phyloP scores from a whole-genome alignment of 2,797 vertebrate species.

The Clamator glandarius region DNA sequence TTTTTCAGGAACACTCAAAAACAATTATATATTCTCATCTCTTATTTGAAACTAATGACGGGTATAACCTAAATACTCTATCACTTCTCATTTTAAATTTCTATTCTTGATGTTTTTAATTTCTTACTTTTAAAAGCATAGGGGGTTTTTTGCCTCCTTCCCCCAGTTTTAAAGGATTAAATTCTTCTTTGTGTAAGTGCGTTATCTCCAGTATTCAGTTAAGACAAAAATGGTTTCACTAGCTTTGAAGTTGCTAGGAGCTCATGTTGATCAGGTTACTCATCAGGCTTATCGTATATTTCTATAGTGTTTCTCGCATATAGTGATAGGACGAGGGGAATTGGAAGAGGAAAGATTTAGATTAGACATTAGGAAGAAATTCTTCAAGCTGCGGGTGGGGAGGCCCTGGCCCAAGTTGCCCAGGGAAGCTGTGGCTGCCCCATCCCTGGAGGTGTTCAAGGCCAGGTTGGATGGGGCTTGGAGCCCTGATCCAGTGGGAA shows the following conservation, averaged over 20 bases:
- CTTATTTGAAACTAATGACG: not conserved
- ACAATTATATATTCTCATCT: not conserved
- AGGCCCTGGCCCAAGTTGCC: too few relatives aligned
- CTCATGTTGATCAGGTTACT: not conserved
- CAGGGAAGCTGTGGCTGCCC: too few relatives aligned
- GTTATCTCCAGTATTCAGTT: not conserved
- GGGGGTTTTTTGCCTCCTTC: not conserved
- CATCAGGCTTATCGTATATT: not conserved
- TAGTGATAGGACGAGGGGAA: too few relatives aligned
- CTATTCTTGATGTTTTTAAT: not conserved
- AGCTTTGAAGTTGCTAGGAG: not conserved
- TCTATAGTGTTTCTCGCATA: not conserved
- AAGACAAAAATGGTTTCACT: not conserved
- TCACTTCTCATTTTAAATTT: not conserved
- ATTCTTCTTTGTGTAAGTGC: not conserved
- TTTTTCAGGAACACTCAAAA: not conserved
- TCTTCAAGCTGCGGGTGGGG: too few relatives aligned
- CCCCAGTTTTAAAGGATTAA: not conserved
- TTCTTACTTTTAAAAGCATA: not conserved
- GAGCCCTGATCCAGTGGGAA: too few relatives aligned
- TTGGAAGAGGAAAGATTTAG: too few relatives aligned
- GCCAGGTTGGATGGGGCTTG: too few relatives aligned
- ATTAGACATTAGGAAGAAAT: too few relatives aligned
- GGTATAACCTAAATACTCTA: not conserved
- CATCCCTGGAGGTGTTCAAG: too few relatives aligned